These are phyloP conservation scores for Leptocoma aspasia DNA, from an alignment of 2,113 vertebrate genomes.

Conservation along the genomic window DNA sequence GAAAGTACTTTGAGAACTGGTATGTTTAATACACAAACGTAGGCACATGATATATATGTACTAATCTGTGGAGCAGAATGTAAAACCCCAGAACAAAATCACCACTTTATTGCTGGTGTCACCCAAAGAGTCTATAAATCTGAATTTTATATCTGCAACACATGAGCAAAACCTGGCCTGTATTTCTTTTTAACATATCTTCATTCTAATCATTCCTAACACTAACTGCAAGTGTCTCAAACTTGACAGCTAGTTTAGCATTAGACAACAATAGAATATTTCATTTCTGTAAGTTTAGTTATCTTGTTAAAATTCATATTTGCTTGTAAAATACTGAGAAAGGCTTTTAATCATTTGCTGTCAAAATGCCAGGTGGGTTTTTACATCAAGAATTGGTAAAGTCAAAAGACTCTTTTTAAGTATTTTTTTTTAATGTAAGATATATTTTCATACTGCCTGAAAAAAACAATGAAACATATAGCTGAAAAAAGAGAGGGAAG, in stretches of 20 bases:
- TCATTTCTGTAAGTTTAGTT: constrained; percentile 67
- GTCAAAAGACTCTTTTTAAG: constrained; percentile 38
- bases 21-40: neutral
- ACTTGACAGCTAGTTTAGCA: constrained; percentile 73
- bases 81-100: constrained; percentile 54
- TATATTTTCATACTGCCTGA: neutral
- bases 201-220: constrained; percentile 71
- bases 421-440: neutral
- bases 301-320: constrained; percentile 73
- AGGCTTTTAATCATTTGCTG: constrained; percentile 68
- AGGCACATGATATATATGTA: neutral
- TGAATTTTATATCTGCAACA: constrained; percentile 67
- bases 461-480: neutral
- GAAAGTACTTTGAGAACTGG: neutral
- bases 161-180: constrained; percentile 50
- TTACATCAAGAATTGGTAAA: constrained; percentile 52
- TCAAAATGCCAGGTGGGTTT: constrained; percentile 59
- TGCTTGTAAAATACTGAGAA: constrained; percentile 66
- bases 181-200: constrained; percentile 73
- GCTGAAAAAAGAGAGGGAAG: neutral
- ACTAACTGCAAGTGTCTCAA: constrained; percentile 65
- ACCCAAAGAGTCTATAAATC: constrained; percentile 68
- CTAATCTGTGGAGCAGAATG: constrained; percentile 25
- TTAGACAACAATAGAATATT: constrained; percentile 60
- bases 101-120: constrained; percentile 63